Percentiles rank a stretch among this genome's conserved stretches.
Conservation (phyloP, 2,797 vertebrate genomes). For the Gymnothorax javanicus region DNA sequence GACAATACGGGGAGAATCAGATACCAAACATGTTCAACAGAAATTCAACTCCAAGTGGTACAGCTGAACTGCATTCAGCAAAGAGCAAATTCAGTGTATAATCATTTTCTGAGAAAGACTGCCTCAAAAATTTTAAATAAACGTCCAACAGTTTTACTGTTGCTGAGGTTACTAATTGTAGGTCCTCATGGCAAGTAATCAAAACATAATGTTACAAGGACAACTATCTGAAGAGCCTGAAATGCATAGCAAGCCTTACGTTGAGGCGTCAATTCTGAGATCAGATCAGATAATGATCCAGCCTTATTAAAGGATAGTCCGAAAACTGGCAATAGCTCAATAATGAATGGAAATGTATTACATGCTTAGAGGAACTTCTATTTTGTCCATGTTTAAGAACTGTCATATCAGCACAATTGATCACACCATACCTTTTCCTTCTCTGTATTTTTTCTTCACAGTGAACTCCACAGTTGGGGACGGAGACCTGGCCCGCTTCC, state of each 20-base stretch:
- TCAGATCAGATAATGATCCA: neutral
- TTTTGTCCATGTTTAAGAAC: neutral
- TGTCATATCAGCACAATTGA: neutral
- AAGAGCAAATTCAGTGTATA: neutral
- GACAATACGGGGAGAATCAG: neutral
- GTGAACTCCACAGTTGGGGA: constrained; percentile 91
- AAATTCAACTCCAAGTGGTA: neutral
- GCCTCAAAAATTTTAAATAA: neutral
- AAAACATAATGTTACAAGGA: too few species aligned
- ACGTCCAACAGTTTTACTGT: neutral
- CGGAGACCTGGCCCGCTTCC: constrained; percentile 81
- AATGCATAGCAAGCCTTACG: too few species aligned
- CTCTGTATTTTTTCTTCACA: constrained; percentile 89
- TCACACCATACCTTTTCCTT: constrained; percentile 86
- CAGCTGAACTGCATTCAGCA: neutral
- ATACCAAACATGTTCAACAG: neutral
- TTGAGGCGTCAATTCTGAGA: neutral
- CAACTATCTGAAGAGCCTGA: too few species aligned
- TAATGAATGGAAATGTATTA: neutral
- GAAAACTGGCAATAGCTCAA: neutral
- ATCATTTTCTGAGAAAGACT: neutral
- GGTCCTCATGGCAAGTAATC: too few species aligned
- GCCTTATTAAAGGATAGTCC: neutral
- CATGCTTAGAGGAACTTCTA: neutral
- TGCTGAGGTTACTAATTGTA: neutral